Evolutionary conservation across 2,113 vertebrate genomes (phyloP), one percentile per base, ranked within the genome.

Genomic region (Nicator chloris): DNA sequence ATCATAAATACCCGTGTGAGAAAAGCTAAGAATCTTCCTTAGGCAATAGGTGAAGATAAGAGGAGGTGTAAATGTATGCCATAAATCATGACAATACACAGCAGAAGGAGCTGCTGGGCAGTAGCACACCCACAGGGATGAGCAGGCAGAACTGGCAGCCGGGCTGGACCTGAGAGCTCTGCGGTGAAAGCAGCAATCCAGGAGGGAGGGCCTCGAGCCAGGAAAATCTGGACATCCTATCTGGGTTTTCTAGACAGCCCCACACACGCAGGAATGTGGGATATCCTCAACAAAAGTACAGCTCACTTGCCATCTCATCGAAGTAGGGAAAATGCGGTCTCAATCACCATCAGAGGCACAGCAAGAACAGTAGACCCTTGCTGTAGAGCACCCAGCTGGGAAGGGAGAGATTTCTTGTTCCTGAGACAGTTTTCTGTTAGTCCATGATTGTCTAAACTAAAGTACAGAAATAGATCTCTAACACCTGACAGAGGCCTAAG

Each of bases 261-360:
- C 0, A 0, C 22, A 68, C 27, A 12, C 0, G 0, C 44, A 50
- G 47, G 3, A 44, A 31, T 45, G 39, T 49, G 9, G 39, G 57
- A 30, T 68, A 64, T 44, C 57, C 40, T 82, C 50, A 57, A 15
- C 13, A 49, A 57, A 91, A 76, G 7, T 40, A 49, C 2, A 1
- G 47, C 27, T 91, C 42, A 30, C 33, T n/a, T 59, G 10, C 12
- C 12, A 3, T 35, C 18, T 28, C n/a, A 8, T 82, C 12, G 44
- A 44, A 64, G 68, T 6, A 16, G 4, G n/a, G 31, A 20, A n/a
- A 9, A 60, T 39, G 3, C 6, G 0, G 31, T 40, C 28, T 57
- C 15, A 15, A 3, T 57, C 86, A 12, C 19, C 10, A 13, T 49
- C 40, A 42, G 66, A 82, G 44, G 8, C 27, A 56, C 13, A 84